Base-by-base conservation (phyloP, 2,113 vertebrate species). In the Typhlomys cinereus region DNA sequence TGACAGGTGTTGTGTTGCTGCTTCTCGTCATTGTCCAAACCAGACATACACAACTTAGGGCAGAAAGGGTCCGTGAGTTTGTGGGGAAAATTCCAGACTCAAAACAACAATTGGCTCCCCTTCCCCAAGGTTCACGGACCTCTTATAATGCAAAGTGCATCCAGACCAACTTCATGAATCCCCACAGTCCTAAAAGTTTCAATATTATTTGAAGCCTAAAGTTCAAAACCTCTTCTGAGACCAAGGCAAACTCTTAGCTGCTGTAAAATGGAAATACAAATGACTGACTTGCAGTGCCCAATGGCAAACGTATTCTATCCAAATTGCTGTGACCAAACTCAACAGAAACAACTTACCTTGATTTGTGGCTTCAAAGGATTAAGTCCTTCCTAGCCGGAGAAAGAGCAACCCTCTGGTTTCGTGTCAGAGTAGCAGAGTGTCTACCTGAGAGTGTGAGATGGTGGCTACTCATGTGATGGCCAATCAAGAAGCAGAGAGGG, bases 211-310 rank as follows among this genome's bases (percentile, higher is more conserved):
- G 39, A 76, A 83, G 62, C 52, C 62, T 46, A 67, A 83, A 83
- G 81, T 83, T 83, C 62, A 67, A 67, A 83, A 62, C 39, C 81
- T 67, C 81, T 83, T 67, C 46, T 67, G 81, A 67, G 81, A 67
- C 62, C 46, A 52, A 83, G 62, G 46, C 81, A 67, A 83, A 83
- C 62, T 83, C 62, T 83, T 23, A 83, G 62, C 81, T 67, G 44
- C 34, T 52, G 81, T 59, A 83, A 83, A 52, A 83, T 83, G 62
- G 64, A 61, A 81, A 62, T 62, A 39, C 12, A 67, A 83, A 83
- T 83, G 50, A 50, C 81, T 29, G 36, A 39, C 62, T 83, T 83
- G 62, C 46, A 83, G 48, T 82, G 48, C 64, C 46, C 67, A 83
- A 36, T 66, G 46, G 81, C 46, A 39, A 34, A 83, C n/a, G n/a